phyloP scores from a whole-genome alignment of 2,113 vertebrate species.

The Sceloporus undulatus region DNA sequence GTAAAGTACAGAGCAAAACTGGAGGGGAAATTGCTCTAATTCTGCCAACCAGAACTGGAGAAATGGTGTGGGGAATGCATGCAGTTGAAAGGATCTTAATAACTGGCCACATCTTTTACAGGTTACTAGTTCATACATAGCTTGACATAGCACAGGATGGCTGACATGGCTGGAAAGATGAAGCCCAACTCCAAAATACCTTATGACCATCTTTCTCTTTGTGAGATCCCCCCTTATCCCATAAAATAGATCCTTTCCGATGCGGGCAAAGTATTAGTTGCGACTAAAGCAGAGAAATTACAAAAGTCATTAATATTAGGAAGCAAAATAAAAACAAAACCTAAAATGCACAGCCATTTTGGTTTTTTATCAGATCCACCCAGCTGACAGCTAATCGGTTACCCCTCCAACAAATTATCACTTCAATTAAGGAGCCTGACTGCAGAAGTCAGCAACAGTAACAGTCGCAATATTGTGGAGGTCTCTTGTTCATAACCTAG shows the following conservation, averaged over 20 bases:
- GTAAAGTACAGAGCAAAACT: background rate
- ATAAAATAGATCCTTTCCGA: background rate
- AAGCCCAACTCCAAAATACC: background rate
- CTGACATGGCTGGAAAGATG: background rate
- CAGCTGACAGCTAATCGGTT: background rate
- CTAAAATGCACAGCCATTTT: background rate
- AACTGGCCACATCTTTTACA: background rate
- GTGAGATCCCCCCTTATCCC: background rate
- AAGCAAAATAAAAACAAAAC: background rate
- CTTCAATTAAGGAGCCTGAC: background rate
- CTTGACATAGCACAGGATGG: too few relatives aligned
- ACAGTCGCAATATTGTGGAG: background rate
- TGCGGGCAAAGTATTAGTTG: background rate
- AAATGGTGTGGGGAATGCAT: background rate
- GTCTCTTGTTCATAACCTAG: background rate
- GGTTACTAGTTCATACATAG: background rate
- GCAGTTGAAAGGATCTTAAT: background rate
- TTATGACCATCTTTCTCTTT: background rate
- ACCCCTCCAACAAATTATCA: background rate
- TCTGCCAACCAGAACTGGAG: background rate
- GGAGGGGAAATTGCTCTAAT: background rate
- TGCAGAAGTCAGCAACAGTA: background rate
- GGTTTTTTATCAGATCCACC: background rate
- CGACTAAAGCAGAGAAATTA: too few relatives aligned
- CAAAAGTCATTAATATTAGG: background rate